Evolutionary conservation across 2,113 vertebrate genomes (phyloP).

Genomic region (Noturus placidus): DNA sequence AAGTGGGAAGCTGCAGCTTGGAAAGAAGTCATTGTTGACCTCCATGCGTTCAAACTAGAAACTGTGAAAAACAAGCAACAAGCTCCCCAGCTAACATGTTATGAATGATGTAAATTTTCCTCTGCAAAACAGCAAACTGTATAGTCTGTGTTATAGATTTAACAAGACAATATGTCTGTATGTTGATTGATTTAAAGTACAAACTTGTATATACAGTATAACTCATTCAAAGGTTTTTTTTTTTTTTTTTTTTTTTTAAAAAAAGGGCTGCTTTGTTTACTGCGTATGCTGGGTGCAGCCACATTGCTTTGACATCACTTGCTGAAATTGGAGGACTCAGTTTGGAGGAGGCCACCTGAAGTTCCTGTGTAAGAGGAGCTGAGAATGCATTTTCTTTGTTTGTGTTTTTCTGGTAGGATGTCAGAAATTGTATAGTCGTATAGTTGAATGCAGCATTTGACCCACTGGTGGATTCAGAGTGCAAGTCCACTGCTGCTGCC

Average conservation of each 20-base stretch:
- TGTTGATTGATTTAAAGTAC: background rate
- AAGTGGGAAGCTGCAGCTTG: background rate
- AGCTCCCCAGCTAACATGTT: no score
- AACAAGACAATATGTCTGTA: background rate
- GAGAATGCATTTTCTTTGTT: background rate
- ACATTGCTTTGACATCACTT: background rate
- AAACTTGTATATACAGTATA: background rate
- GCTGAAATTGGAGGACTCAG: background rate
- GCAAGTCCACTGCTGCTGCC: conserved; percentile 61
- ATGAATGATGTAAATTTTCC: no score
- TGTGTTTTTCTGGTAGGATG: background rate
- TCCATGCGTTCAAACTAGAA: background rate
- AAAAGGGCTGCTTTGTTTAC: background rate
- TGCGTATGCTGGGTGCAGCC: background rate
- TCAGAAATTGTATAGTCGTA: background rate
- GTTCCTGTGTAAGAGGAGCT: background rate
- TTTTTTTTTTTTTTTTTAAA: background rate
- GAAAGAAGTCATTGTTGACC: background rate
- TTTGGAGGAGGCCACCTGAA: background rate
- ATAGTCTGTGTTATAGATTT: background rate
- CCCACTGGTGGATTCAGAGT: background rate
- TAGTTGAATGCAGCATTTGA: background rate
- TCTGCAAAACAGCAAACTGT: no score
- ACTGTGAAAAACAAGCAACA: background rate
- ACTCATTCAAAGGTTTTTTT: background rate